Base-by-base conservation (phyloP, 2,113 vertebrate genomes). In the Puma concolor region DNA sequence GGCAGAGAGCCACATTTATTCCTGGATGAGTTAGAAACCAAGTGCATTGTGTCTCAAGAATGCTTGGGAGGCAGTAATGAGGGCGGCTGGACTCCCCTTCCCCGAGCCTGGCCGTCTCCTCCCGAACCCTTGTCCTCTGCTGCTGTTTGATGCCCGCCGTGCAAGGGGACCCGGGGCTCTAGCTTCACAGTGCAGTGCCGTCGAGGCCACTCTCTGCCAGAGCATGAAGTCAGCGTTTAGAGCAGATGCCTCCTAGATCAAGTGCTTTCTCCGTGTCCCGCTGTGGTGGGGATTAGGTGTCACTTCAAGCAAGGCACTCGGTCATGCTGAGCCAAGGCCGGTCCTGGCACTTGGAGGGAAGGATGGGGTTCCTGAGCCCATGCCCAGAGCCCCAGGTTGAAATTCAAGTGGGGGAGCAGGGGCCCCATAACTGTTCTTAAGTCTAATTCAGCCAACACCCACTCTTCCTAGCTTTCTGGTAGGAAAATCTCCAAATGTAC, bases 141-240 rank as follows among this genome's bases (percentile, higher is more conserved):
- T 0, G 25, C 69, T 72, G 74, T 98, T 69, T 94, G 89, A 76
- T 66, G 91, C 97, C 52, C 84, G 76, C 90, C 50, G 64, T 36
- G 1, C 7, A 1, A 95, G 97, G 67, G 96, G 96, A 97, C 91
- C 67, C 66, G 16, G n/a, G 76, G 69, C 89, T 89, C 63, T 80
- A 1, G 95, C 94, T 93, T 95, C 48, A 50, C 89, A 96, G 96
- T 33, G 91, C 38, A 91, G 72, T 95, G 98, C 97, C 95, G 41
- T 29, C 94, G 95, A 97, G 97, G 94, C 60, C 52, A 57, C 85
- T 33, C 7, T 81, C 89, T 97, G 97, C 97, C 98, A 21, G 87
- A 80, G 91, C 96, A 97, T 98, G 97, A 98, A 50, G 77, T 97
- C 94, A 98, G 95, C 92, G 79, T 97, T 80, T 54, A 12, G 97